Conservation (phyloP, 2,888 invertebrate genomes). For the Pristionchus fissidentatus region DNA sequence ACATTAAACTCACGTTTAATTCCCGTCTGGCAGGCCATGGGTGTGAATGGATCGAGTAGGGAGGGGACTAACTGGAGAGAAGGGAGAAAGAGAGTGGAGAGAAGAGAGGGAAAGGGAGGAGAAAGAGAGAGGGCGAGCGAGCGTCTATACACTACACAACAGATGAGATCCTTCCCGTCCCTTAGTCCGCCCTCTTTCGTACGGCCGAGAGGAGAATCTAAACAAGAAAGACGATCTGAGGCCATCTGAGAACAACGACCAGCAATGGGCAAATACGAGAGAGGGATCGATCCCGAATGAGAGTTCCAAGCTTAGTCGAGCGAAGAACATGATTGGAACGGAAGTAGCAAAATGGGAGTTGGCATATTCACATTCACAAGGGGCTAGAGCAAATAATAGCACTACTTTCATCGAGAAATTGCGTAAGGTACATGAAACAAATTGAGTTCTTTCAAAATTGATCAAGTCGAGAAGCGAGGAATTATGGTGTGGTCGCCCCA, state of each 20-base stretch:
- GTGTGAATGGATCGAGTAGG: conserved; percentile 28
- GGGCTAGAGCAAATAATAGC: too few relatives aligned
- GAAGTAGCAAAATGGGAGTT: background rate
- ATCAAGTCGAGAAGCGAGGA: background rate
- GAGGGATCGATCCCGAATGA: conserved; percentile 1
- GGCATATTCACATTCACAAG: too few relatives aligned
- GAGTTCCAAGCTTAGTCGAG: background rate
- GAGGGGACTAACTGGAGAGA: conserved; percentile 41
- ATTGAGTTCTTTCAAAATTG: too few relatives aligned
- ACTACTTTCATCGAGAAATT: too few relatives aligned
- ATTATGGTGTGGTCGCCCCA: background rate
- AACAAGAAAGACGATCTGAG: conserved; percentile 25
- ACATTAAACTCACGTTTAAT: conserved; percentile 65
- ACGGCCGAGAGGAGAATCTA: conserved; percentile 35
- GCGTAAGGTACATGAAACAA: too few relatives aligned
- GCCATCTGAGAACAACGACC: conserved; percentile 19
- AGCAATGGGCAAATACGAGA: conserved; percentile 12
- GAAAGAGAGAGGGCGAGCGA: conserved; percentile 1
- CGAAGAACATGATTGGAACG: too few relatives aligned
- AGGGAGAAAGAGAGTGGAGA: conserved; percentile 31
- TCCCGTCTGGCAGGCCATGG: conserved; percentile 73
- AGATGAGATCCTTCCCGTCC: conserved; percentile 36
- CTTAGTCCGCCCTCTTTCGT: conserved; percentile 19
- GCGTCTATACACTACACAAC: conserved; percentile 41
- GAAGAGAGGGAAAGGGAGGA: conserved; percentile 17